A percentile compares a stretch with the other conserved stretches of the same genome.
Conservation (phyloP, 2,797 vertebrate genomes). For the Tokudaia tokunoshimensis region DNA sequence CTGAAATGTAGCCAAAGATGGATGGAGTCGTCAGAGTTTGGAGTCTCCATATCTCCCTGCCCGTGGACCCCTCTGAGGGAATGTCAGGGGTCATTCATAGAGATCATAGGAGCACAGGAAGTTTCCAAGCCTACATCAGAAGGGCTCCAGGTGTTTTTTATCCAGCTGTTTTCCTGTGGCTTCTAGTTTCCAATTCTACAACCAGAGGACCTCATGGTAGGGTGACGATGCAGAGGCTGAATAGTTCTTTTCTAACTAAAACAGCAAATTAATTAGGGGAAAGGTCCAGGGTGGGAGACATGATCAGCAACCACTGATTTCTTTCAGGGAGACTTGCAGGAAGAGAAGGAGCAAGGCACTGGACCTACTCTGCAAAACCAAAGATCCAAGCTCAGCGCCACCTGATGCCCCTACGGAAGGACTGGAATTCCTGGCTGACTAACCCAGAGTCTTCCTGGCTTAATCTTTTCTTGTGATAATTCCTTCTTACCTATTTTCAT, state of each 20-base stretch:
- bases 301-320: background rate
- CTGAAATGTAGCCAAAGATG: background rate
- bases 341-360: background rate
- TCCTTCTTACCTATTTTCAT: background rate
- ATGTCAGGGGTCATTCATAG: too few species aligned
- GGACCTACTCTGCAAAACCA: background rate
- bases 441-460: background rate
- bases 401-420: background rate
- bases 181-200: conserved; percentile 73
- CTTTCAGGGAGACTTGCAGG: background rate
- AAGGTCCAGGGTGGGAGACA: conserved; percentile 47
- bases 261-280: conserved; percentile 76
- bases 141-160: conserved; percentile 62
- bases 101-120: background rate
- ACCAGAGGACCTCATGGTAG: conserved; percentile 81
- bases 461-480: background rate
- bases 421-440: background rate
- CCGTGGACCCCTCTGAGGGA: background rate
- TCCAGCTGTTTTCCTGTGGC: conserved; percentile 81
- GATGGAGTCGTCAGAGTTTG: background rate
- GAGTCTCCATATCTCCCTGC: background rate
- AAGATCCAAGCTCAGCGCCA: background rate
- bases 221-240: background rate
- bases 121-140: background rate
- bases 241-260: conserved; percentile 76